phyloP scores from a whole-genome alignment of 2,888 invertebrate genomes.

The Polymixis flavicincta region DNA sequence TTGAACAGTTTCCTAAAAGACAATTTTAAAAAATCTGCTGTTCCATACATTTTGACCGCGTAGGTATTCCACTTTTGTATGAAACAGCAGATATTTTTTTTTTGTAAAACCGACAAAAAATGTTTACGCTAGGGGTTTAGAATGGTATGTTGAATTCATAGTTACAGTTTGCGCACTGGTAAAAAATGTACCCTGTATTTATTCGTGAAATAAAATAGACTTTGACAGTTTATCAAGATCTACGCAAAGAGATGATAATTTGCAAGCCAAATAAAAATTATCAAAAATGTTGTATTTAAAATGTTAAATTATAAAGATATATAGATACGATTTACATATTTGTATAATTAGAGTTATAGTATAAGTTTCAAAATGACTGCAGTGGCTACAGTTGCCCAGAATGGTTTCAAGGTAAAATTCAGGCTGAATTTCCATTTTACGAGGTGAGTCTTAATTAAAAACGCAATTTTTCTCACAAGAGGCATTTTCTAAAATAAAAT shows the following conservation, averaged over 20 bases:
- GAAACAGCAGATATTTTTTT: too few species aligned
- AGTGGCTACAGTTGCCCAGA: neutral
- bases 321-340: slow-evolving; percentile 8
- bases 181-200: too few species aligned
- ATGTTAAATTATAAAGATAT: neutral
- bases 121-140: too few species aligned
- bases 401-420: slow-evolving; percentile 21
- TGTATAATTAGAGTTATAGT: slow-evolving; percentile 15
- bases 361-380: slow-evolving; percentile 4
- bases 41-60: too few species aligned
- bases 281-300: neutral
- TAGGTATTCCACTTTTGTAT: too few species aligned
- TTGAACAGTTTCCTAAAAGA: too few species aligned
- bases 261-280: neutral
- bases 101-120: too few species aligned
- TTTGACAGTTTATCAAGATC: neutral
- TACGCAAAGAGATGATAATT: neutral
- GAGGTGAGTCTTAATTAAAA: slow-evolving; percentile 17
- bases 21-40: too few species aligned
- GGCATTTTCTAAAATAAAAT: neutral
- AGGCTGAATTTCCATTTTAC: slow-evolving; percentile 19
- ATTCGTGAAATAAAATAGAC: neutral
- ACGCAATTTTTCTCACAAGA: neutral
- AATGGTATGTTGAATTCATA: too few species aligned
- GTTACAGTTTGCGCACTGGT: too few species aligned